A percentile compares a stretch with the other conserved stretches of the same genome.
phyloP scores from a whole-genome alignment of 35 echinoderm and acorn worm species.

The Ophioderma brevispina region DNA sequence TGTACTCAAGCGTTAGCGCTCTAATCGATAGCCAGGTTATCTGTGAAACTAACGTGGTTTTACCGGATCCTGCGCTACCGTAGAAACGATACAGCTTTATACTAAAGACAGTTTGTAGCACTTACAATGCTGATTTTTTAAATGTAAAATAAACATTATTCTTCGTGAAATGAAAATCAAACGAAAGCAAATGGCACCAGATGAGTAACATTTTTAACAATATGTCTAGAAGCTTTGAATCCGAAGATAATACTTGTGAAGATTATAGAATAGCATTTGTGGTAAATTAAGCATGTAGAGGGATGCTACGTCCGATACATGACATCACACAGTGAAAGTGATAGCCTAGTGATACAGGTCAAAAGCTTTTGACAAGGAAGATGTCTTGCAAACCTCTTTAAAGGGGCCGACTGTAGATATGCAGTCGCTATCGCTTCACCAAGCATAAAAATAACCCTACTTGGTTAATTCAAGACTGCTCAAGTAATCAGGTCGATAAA shows the following conservation, averaged over 20 bases:
- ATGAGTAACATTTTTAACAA: too few species aligned
- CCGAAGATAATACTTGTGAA: too few species aligned
- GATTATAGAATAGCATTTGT: too few species aligned
- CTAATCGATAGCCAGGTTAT: background rate
- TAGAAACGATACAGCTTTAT: too few species aligned
- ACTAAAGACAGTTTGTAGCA: too few species aligned
- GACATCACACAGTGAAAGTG: background rate
- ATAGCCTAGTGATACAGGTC: background rate
- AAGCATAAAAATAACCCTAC: background rate
- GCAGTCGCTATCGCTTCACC: background rate
- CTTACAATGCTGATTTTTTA: too few species aligned
- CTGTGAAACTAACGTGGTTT: background rate
- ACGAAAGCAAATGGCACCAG: too few species aligned
- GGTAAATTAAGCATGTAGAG: background rate
- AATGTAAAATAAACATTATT: too few species aligned
- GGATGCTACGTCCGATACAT: background rate
- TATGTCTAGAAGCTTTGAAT: too few species aligned
- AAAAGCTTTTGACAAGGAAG: background rate
- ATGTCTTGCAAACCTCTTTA: background rate
- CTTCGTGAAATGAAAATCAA: too few species aligned
- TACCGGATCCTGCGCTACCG: too few species aligned
- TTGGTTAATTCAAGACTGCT: background rate
- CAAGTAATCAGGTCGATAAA: background rate
- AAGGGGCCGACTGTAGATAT: background rate
- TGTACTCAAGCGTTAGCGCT: background rate